Evolutionary conservation across 2,113 vertebrate species (phyloP).

Genomic region (Rhinogobius similis): DNA sequence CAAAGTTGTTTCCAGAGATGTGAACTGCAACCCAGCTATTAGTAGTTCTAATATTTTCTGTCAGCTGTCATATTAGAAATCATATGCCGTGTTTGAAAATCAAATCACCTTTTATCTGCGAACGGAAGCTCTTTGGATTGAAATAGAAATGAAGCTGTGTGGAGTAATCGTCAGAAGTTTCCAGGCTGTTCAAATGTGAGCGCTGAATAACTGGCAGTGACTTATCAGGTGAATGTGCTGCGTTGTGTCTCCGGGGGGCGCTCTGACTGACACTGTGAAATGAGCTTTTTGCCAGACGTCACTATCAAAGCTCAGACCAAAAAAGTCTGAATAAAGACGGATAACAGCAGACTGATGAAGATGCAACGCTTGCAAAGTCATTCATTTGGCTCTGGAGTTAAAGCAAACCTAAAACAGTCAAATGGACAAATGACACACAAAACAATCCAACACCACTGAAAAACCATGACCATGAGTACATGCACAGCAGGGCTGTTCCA

Average conservation of each 20-base stretch:
- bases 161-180: background rate
- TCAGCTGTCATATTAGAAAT: background rate
- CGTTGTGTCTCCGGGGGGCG: background rate
- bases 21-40: too few species aligned
- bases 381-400: conserved; percentile 13
- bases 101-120: background rate
- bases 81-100: background rate
- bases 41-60: background rate
- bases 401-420: too few species aligned
- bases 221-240: background rate
- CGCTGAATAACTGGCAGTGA: background rate
- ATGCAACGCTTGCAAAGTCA: background rate
- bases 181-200: background rate
- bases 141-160: background rate
- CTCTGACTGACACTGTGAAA: conserved; percentile 1
- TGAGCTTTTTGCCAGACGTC: conserved; percentile 2
- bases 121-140: background rate
- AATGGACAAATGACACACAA: too few species aligned
- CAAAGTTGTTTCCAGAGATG: too few species aligned
- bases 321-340: background rate
- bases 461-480: too few species aligned
- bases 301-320: background rate
- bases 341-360: background rate
- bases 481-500: too few species aligned
- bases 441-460: too few species aligned